Evolutionary conservation across 2,797 vertebrate genomes (phyloP), one percentile per base, ranked within the genome.

Genomic region (Rhabdomys pumilio): DNA sequence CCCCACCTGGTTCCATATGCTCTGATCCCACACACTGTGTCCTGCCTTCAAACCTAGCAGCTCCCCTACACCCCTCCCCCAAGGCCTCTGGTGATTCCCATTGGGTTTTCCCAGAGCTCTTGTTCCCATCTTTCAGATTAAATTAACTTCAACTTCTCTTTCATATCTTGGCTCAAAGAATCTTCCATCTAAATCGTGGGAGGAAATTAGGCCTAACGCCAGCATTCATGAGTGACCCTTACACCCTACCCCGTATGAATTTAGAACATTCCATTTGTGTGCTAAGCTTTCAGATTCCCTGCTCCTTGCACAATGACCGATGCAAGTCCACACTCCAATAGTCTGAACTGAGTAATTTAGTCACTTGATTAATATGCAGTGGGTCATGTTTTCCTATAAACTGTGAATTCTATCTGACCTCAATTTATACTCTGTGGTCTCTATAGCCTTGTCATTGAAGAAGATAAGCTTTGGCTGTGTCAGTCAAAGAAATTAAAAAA

Each of bases 221-320:
- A 31, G 3, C 67, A 55, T 38, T 22, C 0, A 1, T 17, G 13
- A 17, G 29, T 6, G 1, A 29, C 76, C 84, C 26, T 31, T 47
- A 31, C 15, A n/a, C n/a, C n/a, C n/a, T n/a, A 50, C 31, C 41
- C 44, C 19, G 26, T 2, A 14, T 38, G 20, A 10, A 17, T 1
- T 15, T 5, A 50, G 59, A 69, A 29, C 1, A 2, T 4, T 1
- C 26, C 29, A 6, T 29, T 4, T 13, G 19, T 22, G 73, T 8
- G 19, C 50, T 76, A 38, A 19, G 77, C n/a, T 6, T 31, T 6
- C n/a, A 67, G 0, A 57, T 34, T 44, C 14, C 26, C 59, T 53
- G 3, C 0, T 1, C 57, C 3, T 47, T 12, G 55, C 29, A 50
- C 13, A 19, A 50, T 1, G 12, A 24, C 81, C 2, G 22, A 26